phyloP scores from a whole-genome alignment of 2,797 vertebrate species.

The Garrulus glandarius region DNA sequence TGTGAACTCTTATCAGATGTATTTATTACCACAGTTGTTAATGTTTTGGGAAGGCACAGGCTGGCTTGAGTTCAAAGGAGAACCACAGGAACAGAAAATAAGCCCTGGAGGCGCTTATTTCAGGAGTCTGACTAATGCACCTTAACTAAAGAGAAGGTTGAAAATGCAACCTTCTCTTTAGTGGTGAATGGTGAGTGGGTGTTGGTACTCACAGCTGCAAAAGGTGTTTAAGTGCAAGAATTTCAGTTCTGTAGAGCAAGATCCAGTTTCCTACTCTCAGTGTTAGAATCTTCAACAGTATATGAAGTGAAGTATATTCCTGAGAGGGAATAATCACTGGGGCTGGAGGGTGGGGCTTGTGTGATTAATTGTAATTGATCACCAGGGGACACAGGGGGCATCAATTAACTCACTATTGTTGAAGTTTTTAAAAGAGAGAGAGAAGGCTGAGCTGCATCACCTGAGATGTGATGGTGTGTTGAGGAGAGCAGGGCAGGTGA shows the following conservation, averaged over 20 bases:
- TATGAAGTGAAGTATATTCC: not conserved
- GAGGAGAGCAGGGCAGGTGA: not conserved
- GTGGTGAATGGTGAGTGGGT: not conserved
- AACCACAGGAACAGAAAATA: not conserved
- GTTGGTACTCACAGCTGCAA: not conserved
- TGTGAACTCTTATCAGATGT: constrained; percentile 26
- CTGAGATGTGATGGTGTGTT: not conserved
- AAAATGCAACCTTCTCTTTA: not conserved
- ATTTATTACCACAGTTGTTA: constrained; percentile 11
- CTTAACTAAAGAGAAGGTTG: not conserved
- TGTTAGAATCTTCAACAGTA: not conserved
- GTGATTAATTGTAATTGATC: not conserved
- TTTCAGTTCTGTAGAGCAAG: not conserved
- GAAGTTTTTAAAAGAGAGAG: not conserved
- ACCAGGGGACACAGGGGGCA: not conserved
- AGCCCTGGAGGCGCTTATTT: not conserved
- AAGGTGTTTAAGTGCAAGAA: not conserved
- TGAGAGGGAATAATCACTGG: not conserved
- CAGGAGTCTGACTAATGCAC: constrained; percentile 3
- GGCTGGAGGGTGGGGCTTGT: not conserved
- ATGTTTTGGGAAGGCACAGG: constrained; percentile 4
- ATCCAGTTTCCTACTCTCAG: not conserved
- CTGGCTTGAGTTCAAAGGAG: constrained; percentile 44
- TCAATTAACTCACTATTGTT: not conserved
- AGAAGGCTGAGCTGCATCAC: not conserved